Evolutionary conservation across 2,888 invertebrate genomes (phyloP).

Genomic region (Cryptocheilus praepositus): DNA sequence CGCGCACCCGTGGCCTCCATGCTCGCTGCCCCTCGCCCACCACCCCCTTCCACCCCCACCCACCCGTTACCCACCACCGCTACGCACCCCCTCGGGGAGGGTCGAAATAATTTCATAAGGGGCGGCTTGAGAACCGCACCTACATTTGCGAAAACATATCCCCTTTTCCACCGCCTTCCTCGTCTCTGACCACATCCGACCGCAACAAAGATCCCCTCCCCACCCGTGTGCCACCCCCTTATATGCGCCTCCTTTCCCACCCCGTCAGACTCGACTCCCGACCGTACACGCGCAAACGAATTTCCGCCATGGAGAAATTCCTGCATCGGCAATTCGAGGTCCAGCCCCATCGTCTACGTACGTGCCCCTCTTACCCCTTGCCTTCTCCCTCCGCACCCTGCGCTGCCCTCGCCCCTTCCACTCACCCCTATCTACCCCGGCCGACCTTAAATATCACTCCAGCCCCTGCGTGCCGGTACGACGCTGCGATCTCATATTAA

Average conservation of each 20-base stretch:
- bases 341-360: slow-evolving; percentile 8
- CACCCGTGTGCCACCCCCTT: slow-evolving; percentile 34
- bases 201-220: slow-evolving; percentile 69
- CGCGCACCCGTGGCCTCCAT: slow-evolving; percentile 41
- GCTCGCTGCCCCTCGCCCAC: slow-evolving; percentile 27
- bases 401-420: slow-evolving; percentile 9
- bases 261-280: slow-evolving; percentile 33
- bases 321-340: slow-evolving; percentile 48
- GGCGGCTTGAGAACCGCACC: slow-evolving; percentile 70
- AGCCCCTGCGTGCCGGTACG: slow-evolving; percentile 6
- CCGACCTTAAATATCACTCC: slow-evolving; percentile 20
- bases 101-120: slow-evolving; percentile 73
- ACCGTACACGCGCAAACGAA: slow-evolving; percentile 40
- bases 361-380: slow-evolving; percentile 13
- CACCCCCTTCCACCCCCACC: slow-evolving; percentile 37
- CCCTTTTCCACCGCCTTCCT: slow-evolving; percentile 59
- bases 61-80: slow-evolving; percentile 32
- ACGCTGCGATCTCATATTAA: slow-evolving; percentile 17
- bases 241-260: slow-evolving; percentile 26
- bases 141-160: slow-evolving; percentile 70
- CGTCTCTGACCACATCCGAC: slow-evolving; percentile 66
- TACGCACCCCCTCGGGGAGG: slow-evolving; percentile 49
- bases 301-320: slow-evolving; percentile 51
- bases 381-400: slow-evolving; percentile 10
- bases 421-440: slow-evolving; percentile 18